Conservation (phyloP, 2,888 invertebrate species). For the Phymatocera aterrima region DNA sequence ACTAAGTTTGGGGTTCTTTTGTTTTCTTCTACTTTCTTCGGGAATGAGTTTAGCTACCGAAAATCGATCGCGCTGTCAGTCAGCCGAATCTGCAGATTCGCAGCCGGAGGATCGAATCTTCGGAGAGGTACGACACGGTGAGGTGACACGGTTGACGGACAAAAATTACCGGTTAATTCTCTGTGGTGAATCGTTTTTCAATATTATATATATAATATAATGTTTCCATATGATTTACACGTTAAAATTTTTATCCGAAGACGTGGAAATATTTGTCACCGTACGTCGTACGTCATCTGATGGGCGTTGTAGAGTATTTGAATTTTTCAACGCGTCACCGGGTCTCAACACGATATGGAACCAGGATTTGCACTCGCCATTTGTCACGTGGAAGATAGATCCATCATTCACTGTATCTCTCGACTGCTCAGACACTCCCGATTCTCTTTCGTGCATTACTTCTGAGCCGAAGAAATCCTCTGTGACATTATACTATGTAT, state of each 20-base stretch:
- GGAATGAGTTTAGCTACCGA: neutral
- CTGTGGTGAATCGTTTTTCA: too few relatives aligned
- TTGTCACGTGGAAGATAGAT: neutral
- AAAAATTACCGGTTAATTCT: too few relatives aligned
- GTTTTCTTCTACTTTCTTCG: neutral
- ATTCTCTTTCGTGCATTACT: neutral
- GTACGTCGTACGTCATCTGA: too few relatives aligned
- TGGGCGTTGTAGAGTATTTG: neutral
- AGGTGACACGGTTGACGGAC: neutral
- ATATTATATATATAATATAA: too few relatives aligned
- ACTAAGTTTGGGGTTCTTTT: neutral
- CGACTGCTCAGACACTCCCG: neutral
- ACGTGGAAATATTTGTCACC: neutral
- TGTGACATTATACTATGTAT: neutral
- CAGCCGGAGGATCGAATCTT: neutral
- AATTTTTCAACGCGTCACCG: conserved; percentile 25
- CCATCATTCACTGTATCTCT: conserved; percentile 5
- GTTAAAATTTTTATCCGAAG: neutral
- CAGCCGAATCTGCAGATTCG: neutral
- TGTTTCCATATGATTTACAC: neutral
- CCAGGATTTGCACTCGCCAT: conserved; percentile 3
- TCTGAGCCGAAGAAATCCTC: neutral
- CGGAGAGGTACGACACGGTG: neutral
- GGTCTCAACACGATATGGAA: neutral
- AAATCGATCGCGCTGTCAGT: neutral